A percentile compares a stretch with the other conserved stretches of the same genome.
These are phyloP conservation scores for Pachypsylla venusta DNA, from an alignment of 1,140 invertebrate genomes.

Conservation along the genomic window DNA sequence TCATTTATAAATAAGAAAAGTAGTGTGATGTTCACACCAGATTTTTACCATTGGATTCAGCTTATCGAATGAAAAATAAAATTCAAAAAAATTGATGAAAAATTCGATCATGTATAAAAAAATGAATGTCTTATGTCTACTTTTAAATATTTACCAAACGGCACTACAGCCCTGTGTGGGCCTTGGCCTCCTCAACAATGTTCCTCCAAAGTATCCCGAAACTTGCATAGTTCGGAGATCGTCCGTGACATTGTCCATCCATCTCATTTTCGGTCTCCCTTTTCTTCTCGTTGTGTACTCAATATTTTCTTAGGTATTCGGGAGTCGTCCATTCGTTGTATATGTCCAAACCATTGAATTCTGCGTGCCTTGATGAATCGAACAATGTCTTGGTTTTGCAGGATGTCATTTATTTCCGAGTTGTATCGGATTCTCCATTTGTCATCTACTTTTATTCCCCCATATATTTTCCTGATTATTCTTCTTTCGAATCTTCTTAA, in stretches of 20 bases:
- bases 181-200: neutral
- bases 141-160: slow-evolving; percentile 4
- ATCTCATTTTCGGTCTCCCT: slow-evolving; percentile 10
- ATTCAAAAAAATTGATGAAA: no score
- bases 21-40: no score
- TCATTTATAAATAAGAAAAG: no score
- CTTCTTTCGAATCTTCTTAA: slow-evolving; percentile 15
- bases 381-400: slow-evolving; percentile 11
- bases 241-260: neutral
- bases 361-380: neutral
- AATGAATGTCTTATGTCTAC: no score
- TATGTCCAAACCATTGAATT: slow-evolving; percentile 10
- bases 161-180: slow-evolving; percentile 1
- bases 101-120: no score
- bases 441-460: slow-evolving; percentile 9
- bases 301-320: slow-evolving; percentile 1
- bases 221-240: no score
- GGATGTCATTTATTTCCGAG: slow-evolving; percentile 6
- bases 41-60: no score
- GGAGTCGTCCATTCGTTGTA: slow-evolving; percentile 1
- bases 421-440: slow-evolving; percentile 13
- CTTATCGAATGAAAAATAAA: no score
- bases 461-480: slow-evolving; percentile 15
- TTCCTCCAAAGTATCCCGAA: neutral
- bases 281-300: neutral